Evolutionary conservation across 1,140 invertebrate genomes (phyloP).

Genomic region (Drosophila rhopaloa): DNA sequence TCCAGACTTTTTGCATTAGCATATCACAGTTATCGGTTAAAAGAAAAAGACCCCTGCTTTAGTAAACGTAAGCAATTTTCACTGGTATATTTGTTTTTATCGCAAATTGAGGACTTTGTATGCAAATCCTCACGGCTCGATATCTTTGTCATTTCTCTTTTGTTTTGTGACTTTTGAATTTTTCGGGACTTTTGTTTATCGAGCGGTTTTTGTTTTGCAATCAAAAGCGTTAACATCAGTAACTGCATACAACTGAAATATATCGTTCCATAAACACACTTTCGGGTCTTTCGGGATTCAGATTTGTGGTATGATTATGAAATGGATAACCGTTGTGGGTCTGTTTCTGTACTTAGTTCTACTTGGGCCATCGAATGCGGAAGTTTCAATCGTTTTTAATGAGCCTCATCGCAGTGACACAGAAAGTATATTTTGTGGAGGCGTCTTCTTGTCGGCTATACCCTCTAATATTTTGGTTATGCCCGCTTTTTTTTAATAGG

Average conservation of each 20-base stretch:
- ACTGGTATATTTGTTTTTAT: slow-evolving; percentile 56
- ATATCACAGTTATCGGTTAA: slow-evolving; percentile 40
- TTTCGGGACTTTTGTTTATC: slow-evolving; percentile 23
- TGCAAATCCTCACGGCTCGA: slow-evolving; percentile 55
- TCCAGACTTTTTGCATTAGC: slow-evolving; percentile 63
- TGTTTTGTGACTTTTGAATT: slow-evolving; percentile 3
- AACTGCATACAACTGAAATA: slow-evolving; percentile 1
- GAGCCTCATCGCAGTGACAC: slow-evolving; percentile 34
- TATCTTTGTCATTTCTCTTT: slow-evolving; percentile 22
- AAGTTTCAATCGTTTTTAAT: slow-evolving; percentile 79
- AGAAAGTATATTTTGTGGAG: slow-evolving; percentile 16
- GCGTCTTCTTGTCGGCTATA: background rate
- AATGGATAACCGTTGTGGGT: background rate
- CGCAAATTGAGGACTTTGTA: slow-evolving; percentile 54
- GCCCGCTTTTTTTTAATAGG: background rate
- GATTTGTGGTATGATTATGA: background rate
- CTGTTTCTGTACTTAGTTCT: background rate
- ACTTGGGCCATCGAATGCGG: slow-evolving; percentile 33
- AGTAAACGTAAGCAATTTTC: slow-evolving; percentile 33
- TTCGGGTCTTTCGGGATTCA: background rate
- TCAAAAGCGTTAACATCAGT: slow-evolving; percentile 25
- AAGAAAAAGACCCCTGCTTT: background rate
- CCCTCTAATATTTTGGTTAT: background rate
- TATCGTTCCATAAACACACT: slow-evolving; percentile 1
- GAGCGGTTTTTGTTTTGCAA: slow-evolving; percentile 18